These are phyloP conservation scores for Phoebastria nigripes DNA, from an alignment of 2,797 vertebrate genomes.

Conservation along the genomic window DNA sequence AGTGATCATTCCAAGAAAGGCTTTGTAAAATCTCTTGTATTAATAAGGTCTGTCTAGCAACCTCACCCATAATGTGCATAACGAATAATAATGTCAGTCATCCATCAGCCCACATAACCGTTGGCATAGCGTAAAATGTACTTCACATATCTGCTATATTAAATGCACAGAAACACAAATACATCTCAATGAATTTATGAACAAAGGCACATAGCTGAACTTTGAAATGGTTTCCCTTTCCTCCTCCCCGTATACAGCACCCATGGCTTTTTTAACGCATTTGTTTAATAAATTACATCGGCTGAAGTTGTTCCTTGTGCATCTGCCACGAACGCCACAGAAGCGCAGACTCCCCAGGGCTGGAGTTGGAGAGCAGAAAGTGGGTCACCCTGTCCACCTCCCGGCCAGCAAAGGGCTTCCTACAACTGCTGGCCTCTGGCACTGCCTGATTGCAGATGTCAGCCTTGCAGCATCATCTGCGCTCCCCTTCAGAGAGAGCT, in stretches of 20 bases:
- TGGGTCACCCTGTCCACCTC: not conserved
- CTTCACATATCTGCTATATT: not conserved
- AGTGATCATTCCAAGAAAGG: not conserved
- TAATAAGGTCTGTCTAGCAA: not conserved
- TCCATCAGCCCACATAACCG: slow-evolving; percentile 30
- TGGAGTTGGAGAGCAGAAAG: not conserved
- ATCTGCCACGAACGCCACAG: rapidly evolving
- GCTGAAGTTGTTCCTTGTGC: not conserved
- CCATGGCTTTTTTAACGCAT: rapidly evolving
- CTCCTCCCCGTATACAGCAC: not conserved
- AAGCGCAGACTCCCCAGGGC: not conserved
- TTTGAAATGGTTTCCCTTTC: not conserved
- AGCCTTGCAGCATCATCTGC: not conserved
- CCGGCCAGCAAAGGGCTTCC: not conserved
- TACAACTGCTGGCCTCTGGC: not conserved
- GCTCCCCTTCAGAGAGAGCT: not conserved
- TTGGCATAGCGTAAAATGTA: not conserved
- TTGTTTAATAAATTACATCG: not conserved
- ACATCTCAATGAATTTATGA: not conserved
- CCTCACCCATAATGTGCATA: not conserved
- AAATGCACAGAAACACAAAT: slow-evolving; percentile 16
- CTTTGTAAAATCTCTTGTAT: slow-evolving; percentile 11
- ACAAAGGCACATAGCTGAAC: not conserved
- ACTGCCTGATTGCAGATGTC: not conserved
- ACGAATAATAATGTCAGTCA: slow-evolving; percentile 19